Evolutionary conservation across 2,888 invertebrate species (phyloP).

Genomic region (Sarcophaga variegata): DNA sequence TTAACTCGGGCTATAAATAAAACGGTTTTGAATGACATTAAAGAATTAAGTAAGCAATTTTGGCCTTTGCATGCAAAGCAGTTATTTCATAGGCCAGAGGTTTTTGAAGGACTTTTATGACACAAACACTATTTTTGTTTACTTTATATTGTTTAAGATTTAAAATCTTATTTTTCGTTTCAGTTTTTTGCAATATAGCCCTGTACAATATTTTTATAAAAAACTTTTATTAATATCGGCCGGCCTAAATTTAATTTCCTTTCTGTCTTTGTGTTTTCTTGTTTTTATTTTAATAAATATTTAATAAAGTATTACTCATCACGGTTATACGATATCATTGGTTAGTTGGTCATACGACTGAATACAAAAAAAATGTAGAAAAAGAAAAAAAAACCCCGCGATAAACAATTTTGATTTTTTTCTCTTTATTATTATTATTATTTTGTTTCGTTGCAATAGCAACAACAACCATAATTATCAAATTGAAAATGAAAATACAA

Average conservation of each 20-base stretch:
- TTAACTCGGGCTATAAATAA: too few species aligned
- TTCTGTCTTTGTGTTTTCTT: conserved; percentile 1
- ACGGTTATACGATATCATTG: conserved; percentile 3
- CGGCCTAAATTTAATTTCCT: background rate
- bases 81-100: too few species aligned
- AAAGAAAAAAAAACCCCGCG: background rate
- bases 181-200: too few species aligned
- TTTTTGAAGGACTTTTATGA: too few species aligned
- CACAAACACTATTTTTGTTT: too few species aligned
- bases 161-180: too few species aligned
- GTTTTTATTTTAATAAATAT: background rate
- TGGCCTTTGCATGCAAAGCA: too few species aligned
- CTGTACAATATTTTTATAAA: background rate
- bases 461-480: conserved; percentile 9
- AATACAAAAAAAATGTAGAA: background rate
- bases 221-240: background rate
- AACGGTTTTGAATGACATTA: too few species aligned
- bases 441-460: background rate
- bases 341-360: conserved; percentile 5
- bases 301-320: conserved; percentile 28
- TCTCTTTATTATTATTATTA: conserved; percentile 5
- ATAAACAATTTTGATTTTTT: conserved; percentile 11
- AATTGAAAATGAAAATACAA: background rate
- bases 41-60: too few species aligned
- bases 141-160: too few species aligned